Base-by-base conservation (phyloP, 2,113 vertebrate species). In the Nibea albiflora region DNA sequence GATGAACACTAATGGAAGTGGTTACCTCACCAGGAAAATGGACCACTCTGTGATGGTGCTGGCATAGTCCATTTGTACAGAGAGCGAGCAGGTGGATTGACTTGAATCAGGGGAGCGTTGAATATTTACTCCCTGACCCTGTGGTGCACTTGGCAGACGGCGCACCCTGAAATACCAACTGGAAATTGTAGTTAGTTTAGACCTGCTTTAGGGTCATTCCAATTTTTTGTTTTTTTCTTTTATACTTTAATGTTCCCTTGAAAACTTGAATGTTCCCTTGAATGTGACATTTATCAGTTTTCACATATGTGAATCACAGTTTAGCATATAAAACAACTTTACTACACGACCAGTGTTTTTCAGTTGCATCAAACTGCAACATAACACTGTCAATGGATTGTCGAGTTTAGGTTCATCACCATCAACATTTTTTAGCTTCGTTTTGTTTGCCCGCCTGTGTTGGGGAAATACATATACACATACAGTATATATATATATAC, bases 1-100 rank as follows among this genome's bases (percentile, higher is more conserved):
- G 92, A 93, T 94, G 91, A 95, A 94, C 93, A 89, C 89, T 93
- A 94, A 95, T 94, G 94, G 92, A 94, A 88, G 92, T 84, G 92
- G 92, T 94, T 94, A 94, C 85, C 92, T 94, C 91, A 93, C 90
- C 90, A 89, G 92, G 90, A 89, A 93, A 94, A 92, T 93, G 89
- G 91, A 89, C 89, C 86, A 83, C 84, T 90, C 85, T 53, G 88
- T 71, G 89, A 66, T 64, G 72, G 81, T 84, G 87, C 81, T 84
- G 73, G 81, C 86, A 76, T 17, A 28, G 76, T 67, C 85, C 73
- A 73, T 81, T 80, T 80, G 66, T 68, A 53, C 50, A 49, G 56
- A 72, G 85, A 75, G 83, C 46, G 74, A 85, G 84, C 83, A 56
- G 60, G 73, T 80, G 79, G 64, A 65, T 62, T 73, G 79, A 62